These are phyloP conservation scores for Myotis planiceps DNA, from an alignment of 2,797 vertebrate species.

Conservation along the genomic window DNA sequence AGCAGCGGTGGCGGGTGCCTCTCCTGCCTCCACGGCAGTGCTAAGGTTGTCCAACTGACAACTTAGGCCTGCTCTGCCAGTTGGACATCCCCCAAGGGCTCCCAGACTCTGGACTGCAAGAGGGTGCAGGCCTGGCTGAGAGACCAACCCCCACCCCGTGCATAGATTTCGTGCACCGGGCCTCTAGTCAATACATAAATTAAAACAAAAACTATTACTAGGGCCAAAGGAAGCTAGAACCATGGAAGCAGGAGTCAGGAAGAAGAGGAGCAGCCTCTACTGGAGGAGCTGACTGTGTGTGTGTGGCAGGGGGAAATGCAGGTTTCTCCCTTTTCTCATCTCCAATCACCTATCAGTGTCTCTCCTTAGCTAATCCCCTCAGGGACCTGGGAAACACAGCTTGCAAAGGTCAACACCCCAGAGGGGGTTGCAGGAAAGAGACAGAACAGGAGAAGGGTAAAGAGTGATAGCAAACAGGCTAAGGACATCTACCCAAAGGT, in stretches of 20 bases:
- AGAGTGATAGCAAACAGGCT: background rate
- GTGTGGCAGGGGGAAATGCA: background rate
- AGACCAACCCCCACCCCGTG: too few species aligned
- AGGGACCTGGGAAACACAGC: background rate
- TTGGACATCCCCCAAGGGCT: too few species aligned
- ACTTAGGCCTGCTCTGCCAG: too few species aligned
- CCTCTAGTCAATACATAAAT: background rate
- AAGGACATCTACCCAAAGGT: background rate
- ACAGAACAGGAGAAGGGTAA: background rate
- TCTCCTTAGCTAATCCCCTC: background rate
- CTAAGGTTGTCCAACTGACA: too few species aligned
- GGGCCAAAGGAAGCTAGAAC: background rate
- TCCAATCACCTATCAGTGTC: background rate
- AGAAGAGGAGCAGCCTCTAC: background rate
- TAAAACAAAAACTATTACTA: background rate
- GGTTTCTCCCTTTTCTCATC: background rate
- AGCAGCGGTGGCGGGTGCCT: too few species aligned
- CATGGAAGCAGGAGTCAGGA: background rate
- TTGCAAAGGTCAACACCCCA: background rate
- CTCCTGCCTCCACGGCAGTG: too few species aligned
- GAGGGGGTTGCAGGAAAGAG: background rate
- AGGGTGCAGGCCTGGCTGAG: too few species aligned
- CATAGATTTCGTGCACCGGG: too few species aligned
- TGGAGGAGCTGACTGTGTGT: background rate
- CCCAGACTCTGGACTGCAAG: too few species aligned